These are phyloP conservation scores for Manduca sexta DNA, from an alignment of 1,140 invertebrate genomes.

Conservation along the genomic window DNA sequence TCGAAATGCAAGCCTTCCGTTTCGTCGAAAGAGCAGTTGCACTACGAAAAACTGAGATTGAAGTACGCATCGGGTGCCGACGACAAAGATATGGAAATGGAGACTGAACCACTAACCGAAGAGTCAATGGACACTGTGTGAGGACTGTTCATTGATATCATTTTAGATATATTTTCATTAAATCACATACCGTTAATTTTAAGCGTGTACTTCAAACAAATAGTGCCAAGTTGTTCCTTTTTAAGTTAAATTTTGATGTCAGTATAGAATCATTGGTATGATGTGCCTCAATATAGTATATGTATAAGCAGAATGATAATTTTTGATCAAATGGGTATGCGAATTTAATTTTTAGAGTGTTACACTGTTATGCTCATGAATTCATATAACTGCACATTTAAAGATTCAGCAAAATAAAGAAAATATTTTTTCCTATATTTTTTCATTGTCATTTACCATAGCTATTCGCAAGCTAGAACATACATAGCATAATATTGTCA, in stretches of 20 bases:
- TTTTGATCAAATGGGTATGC: no score
- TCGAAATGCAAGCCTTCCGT: conserved; percentile 87
- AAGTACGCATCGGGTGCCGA: conserved; percentile 70
- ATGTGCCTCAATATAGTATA: conserved; percentile 5
- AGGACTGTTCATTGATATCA: conserved; percentile 35
- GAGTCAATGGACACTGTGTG: conserved; percentile 70
- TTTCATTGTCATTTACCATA: conserved; percentile 6
- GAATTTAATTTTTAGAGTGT: conserved; percentile 11
- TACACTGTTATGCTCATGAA: conserved; percentile 27
- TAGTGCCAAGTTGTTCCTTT: conserved; percentile 36
- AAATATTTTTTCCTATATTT: conserved; percentile 21
- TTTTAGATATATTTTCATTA: conserved; percentile 22
- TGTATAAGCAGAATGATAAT: no score
- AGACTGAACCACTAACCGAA: conserved; percentile 60
- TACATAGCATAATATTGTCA: not conserved
- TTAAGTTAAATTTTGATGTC: conserved; percentile 13
- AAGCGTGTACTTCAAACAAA: conserved; percentile 25
- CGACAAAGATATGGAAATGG: conserved; percentile 70
- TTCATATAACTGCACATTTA: conserved; percentile 33
- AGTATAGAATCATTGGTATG: not conserved
- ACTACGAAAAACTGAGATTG: conserved; percentile 76
- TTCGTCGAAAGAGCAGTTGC: conserved; percentile 77
- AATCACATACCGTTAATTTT: conserved; percentile 18
- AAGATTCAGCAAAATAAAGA: conserved; percentile 27
- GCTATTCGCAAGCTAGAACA: no score